Evolutionary conservation across 2,797 vertebrate species (phyloP).

Genomic region (Manis javanica): DNA sequence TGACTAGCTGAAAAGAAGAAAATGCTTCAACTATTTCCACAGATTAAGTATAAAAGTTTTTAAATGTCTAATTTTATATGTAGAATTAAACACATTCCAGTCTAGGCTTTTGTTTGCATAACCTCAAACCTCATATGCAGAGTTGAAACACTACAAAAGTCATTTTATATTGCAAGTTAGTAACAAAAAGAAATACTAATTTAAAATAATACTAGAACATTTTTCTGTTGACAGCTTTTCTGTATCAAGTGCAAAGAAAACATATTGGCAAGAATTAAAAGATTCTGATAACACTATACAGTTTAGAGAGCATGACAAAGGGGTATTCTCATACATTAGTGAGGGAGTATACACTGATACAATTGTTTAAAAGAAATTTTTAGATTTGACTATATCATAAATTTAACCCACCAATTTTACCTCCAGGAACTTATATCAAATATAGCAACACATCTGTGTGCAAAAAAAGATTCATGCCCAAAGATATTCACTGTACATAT

Average conservation of each 20-base stretch:
- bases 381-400: not conserved
- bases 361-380: not conserved
- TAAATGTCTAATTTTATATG: not conserved
- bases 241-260: not conserved
- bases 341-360: not conserved
- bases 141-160: not conserved
- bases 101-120: not conserved
- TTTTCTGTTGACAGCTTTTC: not conserved
- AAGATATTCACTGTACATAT: not conserved
- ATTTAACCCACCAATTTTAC: not conserved
- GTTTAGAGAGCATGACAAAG: not conserved
- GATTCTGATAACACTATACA: not conserved
- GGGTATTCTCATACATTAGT: not conserved
- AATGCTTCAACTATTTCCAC: not conserved
- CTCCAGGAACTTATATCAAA: not conserved
- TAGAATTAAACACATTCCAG: slow-evolving; percentile 12
- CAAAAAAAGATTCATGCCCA: not conserved
- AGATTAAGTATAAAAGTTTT: not conserved
- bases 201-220: not conserved
- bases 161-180: not conserved
- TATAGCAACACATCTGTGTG: not conserved
- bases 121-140: not conserved
- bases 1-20: not conserved
- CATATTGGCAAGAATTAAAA: not conserved
- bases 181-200: not conserved